Evolutionary conservation across 2,113 vertebrate species (phyloP), one percentile per base, ranked within the genome.

Genomic region (Ornithorhynchus anatinus): DNA sequence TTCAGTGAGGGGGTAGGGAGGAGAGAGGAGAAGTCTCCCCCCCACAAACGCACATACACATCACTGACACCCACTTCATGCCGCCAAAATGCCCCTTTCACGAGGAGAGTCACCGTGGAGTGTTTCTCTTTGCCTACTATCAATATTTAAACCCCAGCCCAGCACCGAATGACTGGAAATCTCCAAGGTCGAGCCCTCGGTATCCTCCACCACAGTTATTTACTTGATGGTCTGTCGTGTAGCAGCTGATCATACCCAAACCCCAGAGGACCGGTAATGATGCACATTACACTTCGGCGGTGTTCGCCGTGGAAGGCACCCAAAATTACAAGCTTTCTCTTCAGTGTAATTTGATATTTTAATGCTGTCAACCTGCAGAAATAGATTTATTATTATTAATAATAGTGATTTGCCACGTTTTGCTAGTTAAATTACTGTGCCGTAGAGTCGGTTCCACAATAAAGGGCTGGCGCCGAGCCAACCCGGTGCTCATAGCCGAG

Each of bases 351-450:
- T 86, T 84, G 84, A 87, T 84, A 85, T 86, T 86, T 79, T 88
- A 89, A 85, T 80, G 84, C 88, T 88, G 88, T 84, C 88, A 85
- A 89, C 87, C 87, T 83, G 84, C 81, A 79, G 80, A 84, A 85
- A 84, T 86, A 86, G 89, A 88, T 86, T 90, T 86, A 82, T 90
- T 88, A 77, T 87, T 85, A 89, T 86, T 88, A 87, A 87, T 89
- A 89, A 88, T 17, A 90, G 85, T 87, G 87, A 90, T 91, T 87
- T 89, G 86, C 86, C 84, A 84, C 84, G 81, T 86, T 89, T 89
- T 84, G 83, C 89, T 88, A 81, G 86, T 89, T 90, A 86, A 89
- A 82, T 86, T 89, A 89, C 90, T 87, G 86, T 85, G 85, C 85
- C 81, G 87, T 75, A 83, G 87, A 86, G 86, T 85, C 85, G 86